A percentile compares a stretch with the other conserved stretches of the same genome.
Evolutionary conservation across 37 sponge, comb jelly and placozoan genomes (phyloP).

Genomic region (Halisarca cf. caerulea): DNA sequence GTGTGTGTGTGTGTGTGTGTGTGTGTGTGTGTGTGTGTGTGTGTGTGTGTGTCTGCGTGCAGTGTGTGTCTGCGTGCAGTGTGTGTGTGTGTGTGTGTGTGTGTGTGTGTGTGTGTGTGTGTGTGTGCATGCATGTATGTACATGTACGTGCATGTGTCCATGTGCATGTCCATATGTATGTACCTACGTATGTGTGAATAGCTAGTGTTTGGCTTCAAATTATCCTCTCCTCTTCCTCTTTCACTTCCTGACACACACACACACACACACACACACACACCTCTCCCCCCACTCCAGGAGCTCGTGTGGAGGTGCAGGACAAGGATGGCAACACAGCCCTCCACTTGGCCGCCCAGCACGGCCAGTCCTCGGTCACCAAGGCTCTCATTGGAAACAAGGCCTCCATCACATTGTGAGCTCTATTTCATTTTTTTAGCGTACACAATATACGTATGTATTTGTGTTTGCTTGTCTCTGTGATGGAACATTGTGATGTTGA

Average conservation of each 20-base stretch:
- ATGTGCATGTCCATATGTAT: background rate
- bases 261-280: no score
- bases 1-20: background rate
- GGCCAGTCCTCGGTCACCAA: slow-evolving; percentile 82
- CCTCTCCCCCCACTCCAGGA: no score
- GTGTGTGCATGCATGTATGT: background rate
- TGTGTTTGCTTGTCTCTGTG: background rate
- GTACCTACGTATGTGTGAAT: no score
- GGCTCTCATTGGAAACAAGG: slow-evolving; percentile 67
- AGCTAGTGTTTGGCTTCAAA: no score
- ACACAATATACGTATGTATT: background rate
- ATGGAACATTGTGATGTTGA: background rate
- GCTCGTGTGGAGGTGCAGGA: slow-evolving; percentile 77
- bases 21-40: background rate
- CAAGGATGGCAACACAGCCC: slow-evolving; percentile 77
- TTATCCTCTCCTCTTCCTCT: no score
- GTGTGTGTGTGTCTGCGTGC: background rate
- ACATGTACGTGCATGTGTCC: background rate
- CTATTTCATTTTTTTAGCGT: background rate
- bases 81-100: background rate
- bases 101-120: slow-evolving; percentile 13
- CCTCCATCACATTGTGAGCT: slow-evolving; percentile 42
- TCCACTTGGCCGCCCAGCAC: slow-evolving; percentile 85
- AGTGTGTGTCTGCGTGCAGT: background rate
- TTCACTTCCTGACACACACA: no score